Percentiles rank a stretch among this genome's conserved stretches.
These are phyloP conservation scores for Tenebrio molitor DNA, from an alignment of 1,140 invertebrate species.

Conservation along the genomic window DNA sequence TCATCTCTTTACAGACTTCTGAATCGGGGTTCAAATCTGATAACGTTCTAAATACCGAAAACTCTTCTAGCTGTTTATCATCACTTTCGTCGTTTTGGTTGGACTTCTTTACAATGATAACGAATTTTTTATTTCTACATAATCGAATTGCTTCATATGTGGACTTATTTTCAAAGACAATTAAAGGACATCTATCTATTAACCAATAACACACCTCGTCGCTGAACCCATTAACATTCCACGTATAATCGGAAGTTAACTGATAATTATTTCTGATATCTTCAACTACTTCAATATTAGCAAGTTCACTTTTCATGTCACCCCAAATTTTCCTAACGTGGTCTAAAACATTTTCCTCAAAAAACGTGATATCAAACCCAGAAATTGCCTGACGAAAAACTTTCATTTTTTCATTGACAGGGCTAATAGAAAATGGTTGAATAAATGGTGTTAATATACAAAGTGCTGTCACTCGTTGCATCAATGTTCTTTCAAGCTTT, in stretches of 20 bases:
- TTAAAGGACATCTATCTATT: no score
- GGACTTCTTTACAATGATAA: background rate
- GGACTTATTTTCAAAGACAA: no score
- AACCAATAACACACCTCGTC: no score
- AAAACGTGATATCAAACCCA: background rate
- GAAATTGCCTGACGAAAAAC: background rate
- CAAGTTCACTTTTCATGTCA: no score
- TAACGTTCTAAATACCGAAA: background rate
- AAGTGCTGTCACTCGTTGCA: background rate
- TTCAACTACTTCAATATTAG: no score
- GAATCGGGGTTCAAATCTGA: conserved; percentile 13
- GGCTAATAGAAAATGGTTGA: background rate
- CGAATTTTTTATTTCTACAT: no score
- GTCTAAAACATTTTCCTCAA: no score
- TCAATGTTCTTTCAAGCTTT: background rate
- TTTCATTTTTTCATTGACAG: background rate
- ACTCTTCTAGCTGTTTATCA: background rate
- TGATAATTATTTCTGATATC: no score
- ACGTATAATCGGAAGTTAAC: no score
- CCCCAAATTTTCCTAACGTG: no score
- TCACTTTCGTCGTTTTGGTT: background rate
- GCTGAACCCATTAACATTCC: no score
- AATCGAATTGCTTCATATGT: no score
- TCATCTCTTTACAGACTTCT: background rate
- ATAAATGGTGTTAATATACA: background rate